These are phyloP conservation scores for Psylliodes chrysocephalus DNA, from an alignment of 2,888 invertebrate species.

Conservation along the genomic window DNA sequence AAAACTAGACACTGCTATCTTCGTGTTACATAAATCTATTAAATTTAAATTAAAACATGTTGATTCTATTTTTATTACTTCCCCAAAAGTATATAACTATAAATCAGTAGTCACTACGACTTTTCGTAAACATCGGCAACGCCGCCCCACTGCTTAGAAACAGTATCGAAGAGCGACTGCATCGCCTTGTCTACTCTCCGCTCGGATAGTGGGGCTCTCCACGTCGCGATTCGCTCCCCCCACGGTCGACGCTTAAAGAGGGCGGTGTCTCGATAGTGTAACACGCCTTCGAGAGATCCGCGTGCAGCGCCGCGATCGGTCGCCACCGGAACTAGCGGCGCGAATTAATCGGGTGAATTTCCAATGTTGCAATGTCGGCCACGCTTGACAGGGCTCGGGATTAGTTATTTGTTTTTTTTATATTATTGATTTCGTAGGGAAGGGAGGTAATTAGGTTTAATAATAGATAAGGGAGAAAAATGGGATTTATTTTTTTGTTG, in stretches of 20 bases:
- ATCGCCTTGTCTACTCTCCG: neutral
- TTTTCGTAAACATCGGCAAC: neutral
- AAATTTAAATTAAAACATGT: too few relatives aligned
- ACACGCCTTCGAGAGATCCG: slow-evolving; percentile 6
- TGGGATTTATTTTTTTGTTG: slow-evolving; percentile 3
- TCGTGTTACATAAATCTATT: too few relatives aligned
- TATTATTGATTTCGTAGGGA: slow-evolving; percentile 2
- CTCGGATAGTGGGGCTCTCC: neutral
- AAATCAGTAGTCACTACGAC: too few relatives aligned
- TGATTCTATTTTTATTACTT: too few relatives aligned
- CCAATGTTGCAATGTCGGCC: slow-evolving; percentile 24
- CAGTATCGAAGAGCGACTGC: slow-evolving; percentile 28
- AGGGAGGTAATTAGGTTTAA: slow-evolving; percentile 16
- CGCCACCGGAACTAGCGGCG: slow-evolving; percentile 6
- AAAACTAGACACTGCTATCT: too few relatives aligned
- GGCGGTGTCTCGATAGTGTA: neutral
- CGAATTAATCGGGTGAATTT: slow-evolving; percentile 33
- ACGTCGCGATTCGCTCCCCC: neutral
- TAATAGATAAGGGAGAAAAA: slow-evolving; percentile 6
- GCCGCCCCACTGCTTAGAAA: slow-evolving; percentile 9
- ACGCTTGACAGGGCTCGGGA: slow-evolving; percentile 4
- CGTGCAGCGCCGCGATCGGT: slow-evolving; percentile 25
- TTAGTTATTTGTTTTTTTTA: slow-evolving; percentile 11
- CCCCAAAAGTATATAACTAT: too few relatives aligned
- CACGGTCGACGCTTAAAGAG: neutral